Conservation (phyloP, 1,140 invertebrate species). For the Aphelinus certus region DNA sequence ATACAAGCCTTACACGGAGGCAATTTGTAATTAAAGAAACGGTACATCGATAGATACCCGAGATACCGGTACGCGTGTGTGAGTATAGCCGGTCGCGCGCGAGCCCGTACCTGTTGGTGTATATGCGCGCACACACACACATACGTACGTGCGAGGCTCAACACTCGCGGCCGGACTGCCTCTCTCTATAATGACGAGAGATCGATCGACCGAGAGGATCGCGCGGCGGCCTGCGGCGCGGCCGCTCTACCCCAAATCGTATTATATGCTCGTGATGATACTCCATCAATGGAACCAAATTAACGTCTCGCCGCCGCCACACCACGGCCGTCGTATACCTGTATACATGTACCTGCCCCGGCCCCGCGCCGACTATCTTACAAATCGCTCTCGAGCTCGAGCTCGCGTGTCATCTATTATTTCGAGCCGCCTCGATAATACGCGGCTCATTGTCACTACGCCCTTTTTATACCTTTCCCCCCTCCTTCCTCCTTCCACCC, state of each 20-base stretch:
- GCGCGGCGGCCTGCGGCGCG: neutral
- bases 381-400: neutral
- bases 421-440: neutral
- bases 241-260: slow-evolving; percentile 5
- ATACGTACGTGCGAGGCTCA: too few relatives aligned
- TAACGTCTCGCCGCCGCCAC: neutral
- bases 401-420: slow-evolving; percentile 13
- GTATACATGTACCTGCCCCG: too few relatives aligned
- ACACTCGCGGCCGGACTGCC: neutral
- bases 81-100: neutral
- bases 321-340: too few relatives aligned
- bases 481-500: too few relatives aligned
- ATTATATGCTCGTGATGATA: slow-evolving; percentile 3
- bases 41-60: slow-evolving; percentile 44
- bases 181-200: slow-evolving; percentile 10
- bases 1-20: slow-evolving; percentile 32
- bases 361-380: neutral
- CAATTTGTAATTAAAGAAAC: slow-evolving; percentile 53
- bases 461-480: too few relatives aligned
- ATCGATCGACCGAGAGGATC: slow-evolving; percentile 5
- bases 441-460: too few relatives aligned
- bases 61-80: slow-evolving; percentile 35
- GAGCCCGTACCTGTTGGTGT: neutral
- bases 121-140: neutral
- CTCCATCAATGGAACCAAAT: slow-evolving; percentile 10